Base-by-base conservation (phyloP, 23 tunicate species). In the Styela clava region DNA sequence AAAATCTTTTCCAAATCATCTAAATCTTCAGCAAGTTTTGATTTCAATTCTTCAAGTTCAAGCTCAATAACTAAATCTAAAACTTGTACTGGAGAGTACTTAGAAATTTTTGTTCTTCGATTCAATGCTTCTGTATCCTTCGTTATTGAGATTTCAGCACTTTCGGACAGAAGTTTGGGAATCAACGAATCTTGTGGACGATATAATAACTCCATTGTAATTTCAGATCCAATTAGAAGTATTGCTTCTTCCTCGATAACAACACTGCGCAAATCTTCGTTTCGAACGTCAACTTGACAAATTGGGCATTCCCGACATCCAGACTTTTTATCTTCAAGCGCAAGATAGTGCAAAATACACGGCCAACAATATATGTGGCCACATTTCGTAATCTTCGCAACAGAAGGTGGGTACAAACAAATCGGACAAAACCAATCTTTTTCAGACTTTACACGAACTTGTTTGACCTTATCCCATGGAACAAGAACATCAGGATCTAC, bases 331-430 rank as follows among this genome's bases (percentile, higher is more conserved):
- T 78, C 85, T n/a, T 88, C 93, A 63, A 84, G 80, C 2, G 94
- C 88, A 20, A 94, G 83, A 68, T 88, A 86, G 28, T 84, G 90
- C 67, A 94, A 64, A 64, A 94, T 89, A 77, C 98, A 94, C 16
- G 98, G 88, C 90, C 91, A 89, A 79, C 98, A 94, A 61, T 74
- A 86, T 18, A 83, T 80, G 71, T 94, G 98, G 2, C 98, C 98
- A 79, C 98, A 94, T 56, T 83, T 82, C 1, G 94, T 89, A 16
- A 94, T 83, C 25, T 74, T 65, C 9, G 95, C 87, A 61, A 85
- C 91, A 72, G 68, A 29, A 29, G 92, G 88, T 9, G 83, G 81
- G 30, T 69, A 32, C 74, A 93, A 68, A 80, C 98, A 93, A 18
- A 93, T 93, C 63, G 98, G 98, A 52, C 98, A 93, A 2, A 83